phyloP scores from a whole-genome alignment of 2,888 invertebrate species.

The Harpagoxenus sublaevis region DNA sequence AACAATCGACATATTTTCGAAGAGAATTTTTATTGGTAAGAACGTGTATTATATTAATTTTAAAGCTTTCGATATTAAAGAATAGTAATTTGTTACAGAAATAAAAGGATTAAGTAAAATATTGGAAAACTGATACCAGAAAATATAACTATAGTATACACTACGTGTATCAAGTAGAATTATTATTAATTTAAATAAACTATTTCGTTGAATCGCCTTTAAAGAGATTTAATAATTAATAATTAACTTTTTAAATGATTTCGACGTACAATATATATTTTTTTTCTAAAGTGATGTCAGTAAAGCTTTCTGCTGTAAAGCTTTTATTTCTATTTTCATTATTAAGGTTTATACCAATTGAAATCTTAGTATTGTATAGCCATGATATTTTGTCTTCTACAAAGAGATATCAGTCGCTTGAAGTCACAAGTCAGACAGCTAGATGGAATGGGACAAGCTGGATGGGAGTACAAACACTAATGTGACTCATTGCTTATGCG shows the following conservation, averaged over 20 bases:
- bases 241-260: neutral
- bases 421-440: neutral
- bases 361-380: neutral
- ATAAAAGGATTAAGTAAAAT: neutral
- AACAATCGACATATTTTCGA: neutral
- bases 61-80: neutral
- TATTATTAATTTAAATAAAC: neutral
- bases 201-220: neutral
- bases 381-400: neutral
- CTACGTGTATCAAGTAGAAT: neutral
- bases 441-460: neutral
- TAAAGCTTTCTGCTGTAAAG: neutral
- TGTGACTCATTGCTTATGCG: constrained; percentile 14
- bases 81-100: neutral
- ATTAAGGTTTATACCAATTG: neutral
- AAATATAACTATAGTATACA: neutral
- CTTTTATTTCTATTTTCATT: neutral
- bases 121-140: neutral
- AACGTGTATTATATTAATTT: neutral
- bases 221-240: neutral
- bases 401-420: neutral
- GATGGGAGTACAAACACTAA: neutral
- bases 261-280: neutral
- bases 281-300: neutral
- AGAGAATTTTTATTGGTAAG: neutral